Conservation (phyloP, 2,888 invertebrate genomes). For the Epicampocera succincta region DNA sequence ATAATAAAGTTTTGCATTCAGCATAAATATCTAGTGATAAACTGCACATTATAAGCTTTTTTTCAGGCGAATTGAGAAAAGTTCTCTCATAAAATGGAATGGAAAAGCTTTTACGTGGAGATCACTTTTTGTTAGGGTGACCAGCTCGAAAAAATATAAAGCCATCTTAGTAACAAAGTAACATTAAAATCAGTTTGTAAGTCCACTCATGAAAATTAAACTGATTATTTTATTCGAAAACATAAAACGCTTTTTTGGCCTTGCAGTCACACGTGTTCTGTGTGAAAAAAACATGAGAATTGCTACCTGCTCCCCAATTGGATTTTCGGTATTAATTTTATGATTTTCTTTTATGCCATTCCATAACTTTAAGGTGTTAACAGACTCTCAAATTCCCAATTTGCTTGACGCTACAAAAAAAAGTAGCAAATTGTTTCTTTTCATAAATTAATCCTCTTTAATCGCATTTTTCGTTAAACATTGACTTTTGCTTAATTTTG, state of each 20-base stretch:
- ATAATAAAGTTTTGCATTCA: conserved; percentile 58
- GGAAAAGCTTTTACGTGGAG: conserved; percentile 30
- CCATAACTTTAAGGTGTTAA: conserved; percentile 62
- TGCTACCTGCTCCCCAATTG: no score
- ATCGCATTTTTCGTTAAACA: conserved; percentile 42
- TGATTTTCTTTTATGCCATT: conserved; percentile 22
- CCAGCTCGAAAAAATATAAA: conserved; percentile 4
- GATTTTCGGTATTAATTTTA: conserved; percentile 22
- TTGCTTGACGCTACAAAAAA: conserved; percentile 31
- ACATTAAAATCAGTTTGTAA: no score
- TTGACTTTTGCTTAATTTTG: conserved; percentile 61
- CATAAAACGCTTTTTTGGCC: no score
- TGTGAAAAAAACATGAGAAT: no score
- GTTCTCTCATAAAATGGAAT: neutral
- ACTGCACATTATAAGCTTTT: conserved; percentile 43
- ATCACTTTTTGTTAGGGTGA: conserved; percentile 33
- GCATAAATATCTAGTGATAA: conserved; percentile 41
- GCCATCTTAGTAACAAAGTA: no score
- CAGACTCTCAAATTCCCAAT: conserved; percentile 39
- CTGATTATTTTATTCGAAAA: no score
- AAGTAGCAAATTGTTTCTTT: neutral
- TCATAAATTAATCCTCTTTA: conserved; percentile 49
- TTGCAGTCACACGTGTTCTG: no score
- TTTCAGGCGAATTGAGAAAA: conserved; percentile 12
- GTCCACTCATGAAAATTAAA: no score